Evolutionary conservation across 1,140 invertebrate genomes (phyloP).

Genomic region (Drosophila triauraria): DNA sequence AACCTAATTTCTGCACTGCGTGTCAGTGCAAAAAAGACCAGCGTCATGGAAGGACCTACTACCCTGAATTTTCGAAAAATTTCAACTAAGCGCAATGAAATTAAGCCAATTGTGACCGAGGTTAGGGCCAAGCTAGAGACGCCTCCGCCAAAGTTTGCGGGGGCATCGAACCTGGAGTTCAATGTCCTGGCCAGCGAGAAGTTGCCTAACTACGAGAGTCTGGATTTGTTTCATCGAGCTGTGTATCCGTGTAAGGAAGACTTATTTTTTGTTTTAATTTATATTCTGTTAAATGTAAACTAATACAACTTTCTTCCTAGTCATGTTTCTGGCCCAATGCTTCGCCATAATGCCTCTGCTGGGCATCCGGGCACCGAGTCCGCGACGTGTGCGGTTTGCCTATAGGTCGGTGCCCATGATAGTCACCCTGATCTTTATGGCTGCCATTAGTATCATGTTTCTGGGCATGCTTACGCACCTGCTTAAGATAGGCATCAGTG

Average conservation of each 20-base stretch:
- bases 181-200: conserved; percentile 28
- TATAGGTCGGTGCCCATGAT: conserved; percentile 64
- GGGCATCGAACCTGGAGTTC: conserved; percentile 29
- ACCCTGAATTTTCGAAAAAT: conserved; percentile 45
- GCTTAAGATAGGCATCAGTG: conserved; percentile 62
- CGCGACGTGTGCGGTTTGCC: conserved; percentile 55
- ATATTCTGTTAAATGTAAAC: background rate
- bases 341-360: conserved; percentile 71
- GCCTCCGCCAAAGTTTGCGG: conserved; percentile 1
- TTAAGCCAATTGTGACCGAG: background rate
- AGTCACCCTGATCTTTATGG: conserved; percentile 54
- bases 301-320: conserved; percentile 22
- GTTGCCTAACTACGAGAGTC: conserved; percentile 28
- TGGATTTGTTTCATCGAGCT: conserved; percentile 69
- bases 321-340: conserved; percentile 74
- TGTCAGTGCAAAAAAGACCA: conserved; percentile 48
- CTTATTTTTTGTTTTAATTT: background rate
- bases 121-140: conserved; percentile 4
- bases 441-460: conserved; percentile 40
- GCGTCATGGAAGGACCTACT: conserved; percentile 55
- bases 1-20: conserved; percentile 25
- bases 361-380: conserved; percentile 57
- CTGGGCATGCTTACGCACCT: conserved; percentile 57
- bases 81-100: conserved; percentile 6
- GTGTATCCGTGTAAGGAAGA: conserved; percentile 60